Evolutionary conservation across 2,113 vertebrate genomes (phyloP), one percentile per base, ranked within the genome.

Genomic region (Muntiacus reevesi): DNA sequence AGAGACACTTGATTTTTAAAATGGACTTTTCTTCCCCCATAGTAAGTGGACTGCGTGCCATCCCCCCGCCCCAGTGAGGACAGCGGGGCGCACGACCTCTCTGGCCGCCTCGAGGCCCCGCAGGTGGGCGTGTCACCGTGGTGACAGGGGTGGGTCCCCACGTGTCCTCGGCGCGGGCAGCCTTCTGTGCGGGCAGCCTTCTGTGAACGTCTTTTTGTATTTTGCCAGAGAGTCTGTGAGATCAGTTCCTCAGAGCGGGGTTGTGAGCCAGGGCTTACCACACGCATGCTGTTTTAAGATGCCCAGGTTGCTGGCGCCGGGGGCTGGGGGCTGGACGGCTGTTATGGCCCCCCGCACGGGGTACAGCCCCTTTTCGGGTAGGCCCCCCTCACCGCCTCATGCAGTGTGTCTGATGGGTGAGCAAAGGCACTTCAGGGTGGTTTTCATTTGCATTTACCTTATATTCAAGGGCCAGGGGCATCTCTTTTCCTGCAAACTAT

Each of bases 281-380:
- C 23, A 30, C 14, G 5, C 45, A 12, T 7, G 27, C 16, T 25
- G 19, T 9, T 15, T 13, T 19, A 23, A 6, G 60, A 7, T 11
- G 3, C 16, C 50, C 9, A 4, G 59, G 7, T 28, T 28, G 3
- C 23, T 50, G 2, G 25, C 10, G 1, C 10, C 1, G 25, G 25
- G 57, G 10, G 57, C 11, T 27, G 9, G 30, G 33, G n/a, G 9
- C 11, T 36, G 64, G 13, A 27, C n/a, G 6, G 54, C 28, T 27
- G 23, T 47, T 36, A 6, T 23, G 27, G 79, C 30, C 60, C 62
- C 30, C 43, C 23, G 27, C 81, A 19, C 36, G 5, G 60, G 36
- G 3, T 33, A 60, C 6, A 17, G 7, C 78, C 67, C 50, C 67
- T 78, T 88, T 30, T 10, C 9, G 33, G 47, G 6, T 33, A 71